Conservation (phyloP, 2,888 invertebrate genomes). For the Biston stratarius region DNA sequence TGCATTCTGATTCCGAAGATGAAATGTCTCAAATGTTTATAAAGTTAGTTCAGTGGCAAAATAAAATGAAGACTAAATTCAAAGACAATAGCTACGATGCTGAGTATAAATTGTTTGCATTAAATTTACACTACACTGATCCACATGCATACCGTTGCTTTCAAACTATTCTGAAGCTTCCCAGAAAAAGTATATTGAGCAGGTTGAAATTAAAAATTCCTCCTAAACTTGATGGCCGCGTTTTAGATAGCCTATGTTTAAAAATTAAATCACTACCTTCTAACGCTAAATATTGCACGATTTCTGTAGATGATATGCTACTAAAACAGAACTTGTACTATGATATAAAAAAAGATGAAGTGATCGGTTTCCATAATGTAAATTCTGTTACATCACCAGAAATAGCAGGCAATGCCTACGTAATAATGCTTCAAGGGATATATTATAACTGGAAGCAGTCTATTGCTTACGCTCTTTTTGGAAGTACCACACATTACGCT, state of each 20-base stretch:
- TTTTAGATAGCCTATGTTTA: background rate
- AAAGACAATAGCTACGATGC: background rate
- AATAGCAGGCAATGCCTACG: background rate
- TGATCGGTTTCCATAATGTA: constrained; percentile 14
- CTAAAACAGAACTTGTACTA: constrained; percentile 13
- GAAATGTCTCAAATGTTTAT: background rate
- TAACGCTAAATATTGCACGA: constrained; percentile 13
- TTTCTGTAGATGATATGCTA: constrained; percentile 2
- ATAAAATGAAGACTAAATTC: background rate
- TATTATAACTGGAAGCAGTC: constrained; percentile 13
- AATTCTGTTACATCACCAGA: background rate
- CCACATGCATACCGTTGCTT: constrained; percentile 2
- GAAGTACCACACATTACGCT: background rate
- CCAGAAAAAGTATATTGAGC: background rate
- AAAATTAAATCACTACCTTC: constrained; percentile 6
- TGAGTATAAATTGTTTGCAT: background rate
- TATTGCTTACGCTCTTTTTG: constrained; percentile 8
- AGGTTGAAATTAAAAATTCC: background rate
- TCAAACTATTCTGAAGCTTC: background rate
- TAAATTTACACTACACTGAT: background rate
- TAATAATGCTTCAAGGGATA: constrained; percentile 11
- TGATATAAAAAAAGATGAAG: constrained; percentile 2
- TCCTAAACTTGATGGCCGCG: background rate
- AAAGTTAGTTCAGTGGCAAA: background rate
- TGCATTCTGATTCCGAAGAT: background rate